Evolutionary conservation across 2,888 invertebrate species (phyloP), one percentile per base, ranked within the genome.

Genomic region (Desoria tigrina): DNA sequence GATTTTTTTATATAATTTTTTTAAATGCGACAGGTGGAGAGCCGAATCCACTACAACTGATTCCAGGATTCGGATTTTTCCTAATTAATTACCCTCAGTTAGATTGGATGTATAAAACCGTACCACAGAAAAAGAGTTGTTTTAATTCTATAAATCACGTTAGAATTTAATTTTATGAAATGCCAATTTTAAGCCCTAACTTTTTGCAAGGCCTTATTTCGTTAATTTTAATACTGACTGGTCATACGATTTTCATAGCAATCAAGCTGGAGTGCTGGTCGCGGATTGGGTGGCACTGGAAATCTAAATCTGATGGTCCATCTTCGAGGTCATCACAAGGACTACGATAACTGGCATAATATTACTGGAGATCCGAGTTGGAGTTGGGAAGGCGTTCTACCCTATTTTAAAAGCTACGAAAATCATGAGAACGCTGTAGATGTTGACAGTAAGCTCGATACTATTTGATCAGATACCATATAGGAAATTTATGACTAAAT

Each of bases 21-120:
- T n/a, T n/a, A n/a, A n/a, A n/a, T n/a, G n/a, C n/a, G n/a, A n/a
- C n/a, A n/a, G n/a, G 39, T 11, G 51, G 51, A 2, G 66, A 66
- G 16, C 62, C 66, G 4, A 32, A 53, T 42, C 62, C 63, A 9
- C 18, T 63, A 1, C 59, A 62, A 18, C 58, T 49, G 11, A 54
- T 66, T 37, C 59, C 66, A 2, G 53, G 51, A 24, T 39, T 50
- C 21, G 27, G 53, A n/a, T 6, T 53, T 11, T 32, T 57, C 18
- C 54, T 68, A 26, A 49, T 68, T 24, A 69, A 61, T 61, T 42
- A 63, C 32, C 69, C 69, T 9, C 55, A 69, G 45, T 56, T 57
- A n/a, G 69, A 69, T 18, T 69, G 69, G 69, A 64, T 53, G 53
- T 53, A 69, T 24, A 63, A 59, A 37, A 63, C 63, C 2, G 66